phyloP scores from a whole-genome alignment of 2,113 vertebrate species.

The Gallinago paraguaiae region DNA sequence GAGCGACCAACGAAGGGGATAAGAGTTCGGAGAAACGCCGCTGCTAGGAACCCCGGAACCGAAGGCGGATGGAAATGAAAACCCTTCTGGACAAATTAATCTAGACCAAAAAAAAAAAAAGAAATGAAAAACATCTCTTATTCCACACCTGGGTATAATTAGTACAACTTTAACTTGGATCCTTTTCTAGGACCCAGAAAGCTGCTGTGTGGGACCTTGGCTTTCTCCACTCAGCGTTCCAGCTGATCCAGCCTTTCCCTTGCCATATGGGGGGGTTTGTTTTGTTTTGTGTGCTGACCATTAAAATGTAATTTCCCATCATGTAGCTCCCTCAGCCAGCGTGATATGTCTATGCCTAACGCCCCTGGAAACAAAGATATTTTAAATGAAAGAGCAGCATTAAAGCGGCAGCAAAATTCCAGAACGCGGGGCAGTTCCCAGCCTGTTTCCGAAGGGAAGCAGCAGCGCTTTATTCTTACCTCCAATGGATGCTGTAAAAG shows the following conservation, averaged over 20 bases:
- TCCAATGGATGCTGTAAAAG: not conserved
- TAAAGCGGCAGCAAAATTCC: not conserved
- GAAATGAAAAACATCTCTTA: not conserved
- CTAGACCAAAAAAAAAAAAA: no score
- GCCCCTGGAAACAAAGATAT: not conserved
- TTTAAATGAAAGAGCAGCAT: not conserved
- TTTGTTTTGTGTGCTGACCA: not conserved
- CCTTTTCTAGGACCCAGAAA: not conserved
- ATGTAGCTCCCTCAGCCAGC: not conserved
- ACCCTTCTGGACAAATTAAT: not conserved
- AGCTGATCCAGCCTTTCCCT: not conserved
- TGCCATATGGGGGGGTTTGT: not conserved
- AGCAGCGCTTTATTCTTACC: not conserved
- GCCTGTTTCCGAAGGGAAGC: not conserved
- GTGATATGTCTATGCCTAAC: not conserved
- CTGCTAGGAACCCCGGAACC: not conserved
- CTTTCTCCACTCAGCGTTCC: not conserved
- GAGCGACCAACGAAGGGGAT: not conserved
- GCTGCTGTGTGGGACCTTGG: not conserved
- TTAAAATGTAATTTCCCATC: constrained; percentile 2
- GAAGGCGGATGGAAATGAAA: not conserved
- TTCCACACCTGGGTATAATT: constrained; percentile 10
- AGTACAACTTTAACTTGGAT: not conserved
- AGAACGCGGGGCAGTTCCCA: not conserved
- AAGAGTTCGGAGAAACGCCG: not conserved